A percentile compares a stretch with the other conserved stretches of the same genome.
These are phyloP conservation scores for Pomacea canaliculata DNA, from an alignment of 2,888 invertebrate species.

Conservation along the genomic window DNA sequence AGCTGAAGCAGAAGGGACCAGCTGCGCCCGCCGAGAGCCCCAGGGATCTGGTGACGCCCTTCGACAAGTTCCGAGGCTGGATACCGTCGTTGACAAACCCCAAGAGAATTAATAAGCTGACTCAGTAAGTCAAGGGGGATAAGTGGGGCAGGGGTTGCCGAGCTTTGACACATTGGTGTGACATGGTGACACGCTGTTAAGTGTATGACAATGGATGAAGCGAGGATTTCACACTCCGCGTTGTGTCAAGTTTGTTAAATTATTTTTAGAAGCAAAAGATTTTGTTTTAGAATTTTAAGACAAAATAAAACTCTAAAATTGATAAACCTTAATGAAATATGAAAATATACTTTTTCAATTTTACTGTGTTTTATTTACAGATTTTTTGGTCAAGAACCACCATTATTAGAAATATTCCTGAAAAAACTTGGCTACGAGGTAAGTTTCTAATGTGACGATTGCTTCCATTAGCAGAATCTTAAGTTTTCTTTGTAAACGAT, in stretches of 20 bases:
- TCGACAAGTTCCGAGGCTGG: conserved; percentile 67
- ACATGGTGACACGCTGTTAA: too few species aligned
- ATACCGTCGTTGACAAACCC: conserved; percentile 81
- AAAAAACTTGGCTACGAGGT: conserved; percentile 93
- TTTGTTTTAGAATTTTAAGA: too few species aligned
- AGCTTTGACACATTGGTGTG: too few species aligned
- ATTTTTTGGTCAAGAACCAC: conserved; percentile 94
- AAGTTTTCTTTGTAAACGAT: too few species aligned
- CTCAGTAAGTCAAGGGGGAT: conserved; percentile 74
- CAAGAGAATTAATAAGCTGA: conserved; percentile 86
- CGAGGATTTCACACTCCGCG: too few species aligned
- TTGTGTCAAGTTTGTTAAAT: too few species aligned
- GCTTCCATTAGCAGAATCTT: too few species aligned
- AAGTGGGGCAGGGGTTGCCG: neutral
- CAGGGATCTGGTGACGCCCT: conserved; percentile 42
- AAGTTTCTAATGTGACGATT: conserved; percentile 26
- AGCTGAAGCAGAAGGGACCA: conserved; percentile 70
- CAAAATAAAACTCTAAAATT: too few species aligned
- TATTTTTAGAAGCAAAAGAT: too few species aligned
- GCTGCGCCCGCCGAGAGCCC: conserved; percentile 29
- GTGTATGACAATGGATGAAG: too few species aligned
- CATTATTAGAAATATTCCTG: conserved; percentile 87
- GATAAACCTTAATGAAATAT: neutral
- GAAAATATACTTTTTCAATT: neutral
- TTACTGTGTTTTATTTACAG: conserved; percentile 47